Base-by-base conservation (phyloP, 1,140 invertebrate genomes). In the Rhopalosiphum padi region DNA sequence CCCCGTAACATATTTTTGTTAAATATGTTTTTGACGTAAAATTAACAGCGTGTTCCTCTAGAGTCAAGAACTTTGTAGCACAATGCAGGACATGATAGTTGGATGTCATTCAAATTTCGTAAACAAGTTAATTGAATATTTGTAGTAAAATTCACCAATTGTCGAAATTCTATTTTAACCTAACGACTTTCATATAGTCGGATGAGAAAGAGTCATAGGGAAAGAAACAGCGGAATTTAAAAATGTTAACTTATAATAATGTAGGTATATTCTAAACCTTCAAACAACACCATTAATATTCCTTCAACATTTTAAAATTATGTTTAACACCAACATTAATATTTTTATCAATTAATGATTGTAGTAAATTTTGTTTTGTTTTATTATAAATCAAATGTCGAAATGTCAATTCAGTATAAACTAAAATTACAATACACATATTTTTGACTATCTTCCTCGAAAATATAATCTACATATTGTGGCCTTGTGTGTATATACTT, bases 51-150 rank as follows among this genome's bases (percentile, higher is more conserved):
- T 41, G 43, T 86, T 86, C 4, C 8, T 25, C 41, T 85, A 85
- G 1, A 43, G 41, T 25, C 25, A 43, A 85, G 1, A 85, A 85
- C 35, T 85, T 43, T 11, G 43, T 87, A 30, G 25, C 15, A 2
- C 43, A 37, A 37, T 46, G 15, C 41, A n/a, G 48, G 41, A 7
- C 41, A 30, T 7, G 25, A 46, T n/a, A 30, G 51, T 88, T 86
- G 85, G 85, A 86, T 86, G 41, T 15, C 43, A 30, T 86, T 86
- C 85, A 86, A 86, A 43, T n/a, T 43, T 30, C 15, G 43, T 86
- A 25, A 86, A 86, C 85, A 46, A 46, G 85, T 46, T 30, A 86
- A 86, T 86, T 86, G 41, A 86, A 86, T 43, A 46, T 86, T 83
- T 37, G 18, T 83, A 2, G 8, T 83, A 83, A 37, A 83, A 21